A percentile compares a stretch with the other conserved stretches of the same genome.
phyloP scores from a whole-genome alignment of 1,140 invertebrate genomes.

The Hetaerina americana region DNA sequence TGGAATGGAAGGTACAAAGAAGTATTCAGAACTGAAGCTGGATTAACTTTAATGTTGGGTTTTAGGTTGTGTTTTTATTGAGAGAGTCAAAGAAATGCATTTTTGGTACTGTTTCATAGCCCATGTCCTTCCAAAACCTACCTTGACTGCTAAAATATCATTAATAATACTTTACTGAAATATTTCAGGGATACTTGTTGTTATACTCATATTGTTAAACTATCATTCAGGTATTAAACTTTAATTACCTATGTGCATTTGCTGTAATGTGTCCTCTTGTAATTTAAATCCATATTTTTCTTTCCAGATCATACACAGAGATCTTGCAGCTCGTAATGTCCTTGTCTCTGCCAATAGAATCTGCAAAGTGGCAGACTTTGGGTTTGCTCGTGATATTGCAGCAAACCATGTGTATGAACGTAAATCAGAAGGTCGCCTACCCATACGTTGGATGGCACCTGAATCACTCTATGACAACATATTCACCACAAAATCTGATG shows the following conservation, averaged over 20 bases:
- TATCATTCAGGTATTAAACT: not conserved
- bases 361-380: conserved; percentile 91
- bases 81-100: too few relatives aligned
- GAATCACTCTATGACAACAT: conserved; percentile 85
- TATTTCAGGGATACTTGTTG: too few relatives aligned
- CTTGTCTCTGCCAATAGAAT: conserved; percentile 73
- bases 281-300: not conserved
- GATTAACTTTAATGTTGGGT: too few relatives aligned
- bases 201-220: not conserved
- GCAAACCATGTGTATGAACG: conserved; percentile 78
- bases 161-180: too few relatives aligned
- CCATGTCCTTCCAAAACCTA: too few relatives aligned
- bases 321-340: conserved; percentile 82
- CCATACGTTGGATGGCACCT: conserved; percentile 82
- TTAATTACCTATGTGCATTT: not conserved
- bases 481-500: conserved; percentile 81
- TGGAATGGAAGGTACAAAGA: too few relatives aligned
- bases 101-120: too few relatives aligned
- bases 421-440: conserved; percentile 68
- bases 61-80: too few relatives aligned
- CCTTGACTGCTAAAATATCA: too few relatives aligned
- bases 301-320: conserved; percentile 74
- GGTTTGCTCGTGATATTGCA: conserved; percentile 69
- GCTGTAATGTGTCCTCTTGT: not conserved
- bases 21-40: too few relatives aligned